Conservation (phyloP, 2,113 vertebrate genomes). For the Gulo gulo region DNA sequence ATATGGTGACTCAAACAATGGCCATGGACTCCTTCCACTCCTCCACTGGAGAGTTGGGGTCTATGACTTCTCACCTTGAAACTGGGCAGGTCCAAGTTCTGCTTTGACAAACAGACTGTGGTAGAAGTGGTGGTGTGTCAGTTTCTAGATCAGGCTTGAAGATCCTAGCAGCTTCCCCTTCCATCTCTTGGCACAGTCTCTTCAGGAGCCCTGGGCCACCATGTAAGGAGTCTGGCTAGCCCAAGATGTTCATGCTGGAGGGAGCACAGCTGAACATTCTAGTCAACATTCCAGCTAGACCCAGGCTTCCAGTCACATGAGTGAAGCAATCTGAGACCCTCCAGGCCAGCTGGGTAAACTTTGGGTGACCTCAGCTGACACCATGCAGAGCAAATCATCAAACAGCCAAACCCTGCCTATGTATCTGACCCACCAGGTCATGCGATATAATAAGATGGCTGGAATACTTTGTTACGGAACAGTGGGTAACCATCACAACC, state of each 20-base stretch:
- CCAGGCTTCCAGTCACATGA: background rate
- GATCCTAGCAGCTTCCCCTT: background rate
- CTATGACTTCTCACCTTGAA: background rate
- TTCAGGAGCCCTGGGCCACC: background rate
- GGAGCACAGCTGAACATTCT: background rate
- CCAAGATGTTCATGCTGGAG: fast-evolving
- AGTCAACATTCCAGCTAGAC: background rate
- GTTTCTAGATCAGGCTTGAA: background rate
- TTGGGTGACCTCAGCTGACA: background rate
- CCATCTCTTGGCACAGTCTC: background rate
- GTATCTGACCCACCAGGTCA: background rate
- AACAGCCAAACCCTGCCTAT: background rate
- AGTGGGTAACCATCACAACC: no score
- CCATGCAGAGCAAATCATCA: background rate
- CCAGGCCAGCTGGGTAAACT: background rate
- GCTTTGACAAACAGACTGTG: background rate
- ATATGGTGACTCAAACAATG: background rate
- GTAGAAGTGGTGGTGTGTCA: background rate
- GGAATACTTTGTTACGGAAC: background rate
- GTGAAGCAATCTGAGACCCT: background rate
- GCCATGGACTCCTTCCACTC: background rate
- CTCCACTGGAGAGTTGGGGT: background rate
- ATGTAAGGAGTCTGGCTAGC: background rate
- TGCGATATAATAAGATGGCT: background rate
- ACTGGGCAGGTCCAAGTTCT: background rate